phyloP scores from a whole-genome alignment of 2,888 invertebrate species.

The Heliconius erato region DNA sequence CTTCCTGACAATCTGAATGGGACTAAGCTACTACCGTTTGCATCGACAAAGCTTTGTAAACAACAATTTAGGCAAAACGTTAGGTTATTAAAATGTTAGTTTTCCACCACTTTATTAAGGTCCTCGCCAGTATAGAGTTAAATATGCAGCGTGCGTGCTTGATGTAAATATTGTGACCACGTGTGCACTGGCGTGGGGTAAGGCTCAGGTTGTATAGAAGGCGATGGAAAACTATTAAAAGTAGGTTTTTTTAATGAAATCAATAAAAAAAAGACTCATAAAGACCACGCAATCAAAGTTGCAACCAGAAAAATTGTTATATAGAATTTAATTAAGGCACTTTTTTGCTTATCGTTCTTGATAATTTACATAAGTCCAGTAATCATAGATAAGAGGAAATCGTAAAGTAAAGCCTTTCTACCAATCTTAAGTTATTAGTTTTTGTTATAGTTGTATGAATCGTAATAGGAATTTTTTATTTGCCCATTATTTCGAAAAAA shows the following conservation, averaged over 20 bases:
- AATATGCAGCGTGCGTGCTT: constrained; percentile 78
- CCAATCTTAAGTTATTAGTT: too few relatives aligned
- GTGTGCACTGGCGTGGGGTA: constrained; percentile 69
- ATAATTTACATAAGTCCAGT: too few relatives aligned
- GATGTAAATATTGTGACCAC: constrained; percentile 81
- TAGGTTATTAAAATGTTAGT: constrained; percentile 40
- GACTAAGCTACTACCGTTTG: not conserved
- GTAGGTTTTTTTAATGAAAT: not conserved
- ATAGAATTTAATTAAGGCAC: too few relatives aligned
- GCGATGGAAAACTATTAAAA: not conserved
- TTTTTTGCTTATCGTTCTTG: too few relatives aligned
- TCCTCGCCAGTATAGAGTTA: constrained; percentile 58
- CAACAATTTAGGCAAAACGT: constrained; percentile 23
- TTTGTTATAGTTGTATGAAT: too few relatives aligned
- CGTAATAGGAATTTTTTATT: too few relatives aligned
- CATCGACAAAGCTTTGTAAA: not conserved
- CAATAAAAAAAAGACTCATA: too few relatives aligned
- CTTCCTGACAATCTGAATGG: not conserved
- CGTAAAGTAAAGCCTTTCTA: too few relatives aligned
- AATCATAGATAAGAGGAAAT: too few relatives aligned
- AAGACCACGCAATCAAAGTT: too few relatives aligned
- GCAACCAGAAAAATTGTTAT: too few relatives aligned
- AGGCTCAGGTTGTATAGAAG: constrained; percentile 34
- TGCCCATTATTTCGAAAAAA: too few relatives aligned
- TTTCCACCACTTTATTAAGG: constrained; percentile 47